These are phyloP conservation scores for Larimichthys crocea DNA, from an alignment of 2,113 vertebrate species.

Conservation along the genomic window DNA sequence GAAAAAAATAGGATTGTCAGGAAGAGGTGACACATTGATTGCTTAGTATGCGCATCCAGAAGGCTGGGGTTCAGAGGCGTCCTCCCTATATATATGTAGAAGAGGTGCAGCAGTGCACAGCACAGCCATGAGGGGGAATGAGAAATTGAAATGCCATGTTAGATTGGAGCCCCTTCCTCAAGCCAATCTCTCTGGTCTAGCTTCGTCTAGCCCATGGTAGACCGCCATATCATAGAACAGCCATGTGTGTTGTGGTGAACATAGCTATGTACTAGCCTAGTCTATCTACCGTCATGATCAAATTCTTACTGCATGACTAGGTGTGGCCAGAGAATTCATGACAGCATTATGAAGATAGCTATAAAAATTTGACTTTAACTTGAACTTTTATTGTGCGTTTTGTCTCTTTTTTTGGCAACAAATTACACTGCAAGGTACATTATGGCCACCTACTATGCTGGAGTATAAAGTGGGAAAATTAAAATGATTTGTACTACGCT, in stretches of 20 bases:
- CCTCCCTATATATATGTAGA: slow-evolving; percentile 86
- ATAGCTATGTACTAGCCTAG: neutral
- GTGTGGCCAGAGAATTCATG: no score
- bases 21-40: slow-evolving; percentile 87
- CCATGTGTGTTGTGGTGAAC: slow-evolving; percentile 29
- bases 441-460: no score
- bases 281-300: no score
- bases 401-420: no score
- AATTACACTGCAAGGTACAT: no score
- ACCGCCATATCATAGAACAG: slow-evolving; percentile 36
- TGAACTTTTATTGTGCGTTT: no score
- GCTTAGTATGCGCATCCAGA: slow-evolving; percentile 86
- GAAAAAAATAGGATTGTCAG: slow-evolving; percentile 84
- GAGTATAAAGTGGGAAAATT: no score
- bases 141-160: slow-evolving; percentile 85
- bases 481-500: no score
- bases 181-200: slow-evolving; percentile 64
- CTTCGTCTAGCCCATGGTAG: slow-evolving; percentile 43
- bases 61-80: slow-evolving; percentile 78
- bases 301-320: no score
- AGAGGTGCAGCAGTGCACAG: slow-evolving; percentile 77
- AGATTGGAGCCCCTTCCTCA: slow-evolving; percentile 79
- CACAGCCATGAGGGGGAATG: slow-evolving; percentile 75
- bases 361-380: no score
- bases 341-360: no score